phyloP scores from a whole-genome alignment of 2,888 invertebrate species.

The Platycnemis pennipes region DNA sequence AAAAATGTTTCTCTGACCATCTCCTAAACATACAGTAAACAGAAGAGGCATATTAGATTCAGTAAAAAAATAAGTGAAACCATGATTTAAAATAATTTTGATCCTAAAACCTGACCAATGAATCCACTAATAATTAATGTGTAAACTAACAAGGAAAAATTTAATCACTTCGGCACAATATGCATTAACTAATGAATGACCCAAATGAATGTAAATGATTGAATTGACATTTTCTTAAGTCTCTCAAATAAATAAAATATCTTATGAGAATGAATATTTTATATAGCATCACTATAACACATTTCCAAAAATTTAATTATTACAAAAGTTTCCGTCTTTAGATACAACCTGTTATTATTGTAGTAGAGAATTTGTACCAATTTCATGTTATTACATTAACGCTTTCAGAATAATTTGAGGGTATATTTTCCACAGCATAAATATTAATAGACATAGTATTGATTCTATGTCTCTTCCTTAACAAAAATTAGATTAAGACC shows the following conservation, averaged over 20 bases:
- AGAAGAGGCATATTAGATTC: background rate
- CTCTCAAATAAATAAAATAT: slow-evolving; percentile 60
- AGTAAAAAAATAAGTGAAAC: background rate
- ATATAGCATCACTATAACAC: slow-evolving; percentile 68
- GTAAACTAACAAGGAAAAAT: background rate
- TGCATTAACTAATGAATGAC: background rate
- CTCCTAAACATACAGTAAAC: too few species aligned
- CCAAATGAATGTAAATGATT: background rate
- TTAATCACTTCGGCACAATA: background rate
- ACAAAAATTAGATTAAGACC: slow-evolving; percentile 48
- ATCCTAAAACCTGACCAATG: background rate
- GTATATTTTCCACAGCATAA: slow-evolving; percentile 58
- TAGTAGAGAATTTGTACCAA: slow-evolving; percentile 62
- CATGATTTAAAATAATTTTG: background rate
- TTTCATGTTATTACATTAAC: slow-evolving; percentile 64
- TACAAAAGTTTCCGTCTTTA: slow-evolving; percentile 62
- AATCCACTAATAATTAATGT: background rate
- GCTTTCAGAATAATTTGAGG: slow-evolving; percentile 56
- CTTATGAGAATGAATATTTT: slow-evolving; percentile 65
- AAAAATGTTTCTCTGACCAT: too few species aligned
- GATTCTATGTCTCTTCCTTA: slow-evolving; percentile 44
- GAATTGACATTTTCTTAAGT: background rate
- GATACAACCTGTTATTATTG: slow-evolving; percentile 67
- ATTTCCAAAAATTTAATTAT: slow-evolving; percentile 62
- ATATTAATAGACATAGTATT: slow-evolving; percentile 47